A percentile compares a stretch with the other conserved stretches of the same genome.
Conservation (phyloP, 2,888 invertebrate genomes). For the Eupelmus urozonus region DNA sequence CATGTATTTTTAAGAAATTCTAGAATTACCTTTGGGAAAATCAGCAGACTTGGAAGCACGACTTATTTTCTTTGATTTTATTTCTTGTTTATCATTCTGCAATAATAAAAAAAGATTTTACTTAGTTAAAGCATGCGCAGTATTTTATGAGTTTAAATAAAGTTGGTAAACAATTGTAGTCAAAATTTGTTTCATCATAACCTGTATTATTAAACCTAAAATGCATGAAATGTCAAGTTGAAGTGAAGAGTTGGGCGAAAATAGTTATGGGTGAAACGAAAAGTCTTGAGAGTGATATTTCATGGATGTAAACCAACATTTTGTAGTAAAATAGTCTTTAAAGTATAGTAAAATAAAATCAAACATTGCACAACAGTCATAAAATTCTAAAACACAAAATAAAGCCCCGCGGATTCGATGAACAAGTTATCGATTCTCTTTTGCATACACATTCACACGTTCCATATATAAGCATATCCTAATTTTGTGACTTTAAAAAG, state of each 20-base stretch:
- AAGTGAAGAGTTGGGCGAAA: not conserved
- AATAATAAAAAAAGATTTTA: conserved; percentile 10
- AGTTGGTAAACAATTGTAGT: no score
- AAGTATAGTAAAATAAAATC: conserved; percentile 5
- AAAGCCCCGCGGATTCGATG: conserved; percentile 17
- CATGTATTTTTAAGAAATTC: not conserved
- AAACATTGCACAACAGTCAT: conserved; percentile 1
- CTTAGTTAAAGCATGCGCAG: no score
- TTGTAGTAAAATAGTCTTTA: conserved; percentile 10
- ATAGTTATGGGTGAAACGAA: not conserved
- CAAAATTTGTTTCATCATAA: conserved; percentile 34
- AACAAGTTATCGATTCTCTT: conserved; percentile 17
- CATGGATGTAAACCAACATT: conserved; percentile 9
- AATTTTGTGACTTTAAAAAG: not conserved
- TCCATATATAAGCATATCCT: not conserved
- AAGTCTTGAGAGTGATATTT: not conserved
- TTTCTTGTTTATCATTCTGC: conserved; percentile 48
- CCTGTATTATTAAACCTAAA: conserved; percentile 30
- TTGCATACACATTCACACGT: conserved; percentile 31
- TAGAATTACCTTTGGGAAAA: conserved; percentile 53
- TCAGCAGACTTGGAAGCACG: conserved; percentile 57
- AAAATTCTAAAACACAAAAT: conserved; percentile 24
- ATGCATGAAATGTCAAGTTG: conserved; percentile 33
- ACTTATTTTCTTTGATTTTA: conserved; percentile 30
- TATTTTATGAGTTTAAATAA: not conserved